Evolutionary conservation across 2,888 invertebrate species (phyloP), one percentile per base, ranked within the genome.

Genomic region (Apotomis capreana): DNA sequence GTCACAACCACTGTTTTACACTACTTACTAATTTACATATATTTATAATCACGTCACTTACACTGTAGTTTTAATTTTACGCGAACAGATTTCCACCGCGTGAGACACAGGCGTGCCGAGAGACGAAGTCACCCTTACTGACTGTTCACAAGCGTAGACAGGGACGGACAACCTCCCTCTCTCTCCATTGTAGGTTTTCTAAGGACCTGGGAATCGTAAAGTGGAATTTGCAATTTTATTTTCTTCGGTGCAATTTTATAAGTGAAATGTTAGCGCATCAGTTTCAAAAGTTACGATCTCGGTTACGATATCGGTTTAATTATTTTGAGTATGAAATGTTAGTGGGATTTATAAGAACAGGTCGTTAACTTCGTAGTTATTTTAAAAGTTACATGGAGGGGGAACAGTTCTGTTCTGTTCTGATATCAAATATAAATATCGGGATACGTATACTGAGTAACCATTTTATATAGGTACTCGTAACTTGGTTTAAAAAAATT

Each of bases 211-310:
- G 68, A 58, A 63, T 59, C 63, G 72, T 68, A 63, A 63, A 72
- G 68, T 68, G 68, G 63, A 68, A 68, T 72, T 72, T 63, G 62
- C 68, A 72, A 72, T 72, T 72, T 72, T 68, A 68, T 68, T 62
- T 72, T 68, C 63, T 72, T 52, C 26, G 15, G 54, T 72, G 72
- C 68, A 68, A 72, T 72, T 68, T 72, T 68, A 58, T 72, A 68
- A 72, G 72, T 59, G 61, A 62, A 71, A 71, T 68, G 62, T 72
- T 68, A 58, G 57, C 61, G 71, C 65, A 15, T 71, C 52, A 67
- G 65, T 71, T 67, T 67, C 55, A 1, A 12, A 59, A 67, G 67
- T 69, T 46, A 61, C 15, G 52, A 52, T 37, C 44, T 4, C 67
- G 55, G 26, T 57, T 71, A 4, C 37, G 10, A 55, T 55, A 37